Conservation (phyloP, 2,113 vertebrate genomes). For the Takifugu bimaculatus region DNA sequence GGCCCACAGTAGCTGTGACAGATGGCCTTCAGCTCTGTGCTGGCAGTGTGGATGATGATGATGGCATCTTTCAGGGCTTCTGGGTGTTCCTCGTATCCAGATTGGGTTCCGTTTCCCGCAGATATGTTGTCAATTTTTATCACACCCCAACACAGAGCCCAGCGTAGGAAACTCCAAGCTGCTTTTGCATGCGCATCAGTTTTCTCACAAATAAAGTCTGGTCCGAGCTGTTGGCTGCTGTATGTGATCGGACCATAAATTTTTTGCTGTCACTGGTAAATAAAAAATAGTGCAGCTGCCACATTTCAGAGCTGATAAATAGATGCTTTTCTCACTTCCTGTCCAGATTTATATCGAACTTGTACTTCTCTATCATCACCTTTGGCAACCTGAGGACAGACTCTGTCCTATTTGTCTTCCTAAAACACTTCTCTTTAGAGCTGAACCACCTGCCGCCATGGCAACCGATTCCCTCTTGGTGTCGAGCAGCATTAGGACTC, state of each 20-base stretch:
- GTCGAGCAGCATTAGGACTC: conserved; percentile 34
- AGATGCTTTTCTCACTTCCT: conserved; percentile 1
- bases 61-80: conserved; percentile 33
- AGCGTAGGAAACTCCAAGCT: too few relatives aligned
- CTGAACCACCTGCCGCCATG: conserved; percentile 44
- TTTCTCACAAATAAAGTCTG: too few relatives aligned
- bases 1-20: conserved; percentile 35
- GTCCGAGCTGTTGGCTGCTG: conserved; percentile 7
- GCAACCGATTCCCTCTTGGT: conserved; percentile 49
- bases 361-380: conserved; percentile 4
- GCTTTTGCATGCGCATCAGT: too few relatives aligned
- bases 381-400: not conserved
- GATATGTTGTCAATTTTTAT: not conserved
- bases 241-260: conserved; percentile 11
- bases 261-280: conserved; percentile 12
- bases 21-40: conserved; percentile 47
- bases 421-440: conserved; percentile 26
- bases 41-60: conserved; percentile 10
- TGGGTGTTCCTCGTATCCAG: conserved; percentile 18
- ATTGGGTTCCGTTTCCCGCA: conserved; percentile 1
- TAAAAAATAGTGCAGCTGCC: conserved; percentile 20
- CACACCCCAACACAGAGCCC: too few relatives aligned
- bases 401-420: conserved; percentile 3
- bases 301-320: not conserved
- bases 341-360: not conserved